Evolutionary conservation across 1,140 invertebrate genomes (phyloP).

Genomic region (Epicauta chinensis): DNA sequence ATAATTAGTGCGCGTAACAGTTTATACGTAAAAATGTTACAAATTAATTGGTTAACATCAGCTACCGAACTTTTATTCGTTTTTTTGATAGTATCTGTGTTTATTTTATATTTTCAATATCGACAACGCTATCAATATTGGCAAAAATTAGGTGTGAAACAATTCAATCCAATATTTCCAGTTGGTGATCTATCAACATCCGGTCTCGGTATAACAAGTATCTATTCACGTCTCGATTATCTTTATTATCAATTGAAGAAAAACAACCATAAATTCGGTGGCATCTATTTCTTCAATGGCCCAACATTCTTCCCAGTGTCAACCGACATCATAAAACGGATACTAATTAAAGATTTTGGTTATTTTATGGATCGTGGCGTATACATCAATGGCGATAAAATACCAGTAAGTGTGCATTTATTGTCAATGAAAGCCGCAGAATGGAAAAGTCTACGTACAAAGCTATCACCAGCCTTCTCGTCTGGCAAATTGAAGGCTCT

Average conservation of each 20-base stretch:
- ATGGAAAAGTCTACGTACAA: slow-evolving; percentile 44
- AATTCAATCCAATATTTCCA: slow-evolving; percentile 14
- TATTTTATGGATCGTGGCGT: slow-evolving; percentile 45
- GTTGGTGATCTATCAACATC: slow-evolving; percentile 10
- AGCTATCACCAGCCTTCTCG: slow-evolving; percentile 46
- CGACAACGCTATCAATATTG: slow-evolving; percentile 17
- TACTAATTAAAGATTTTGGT: slow-evolving; percentile 47
- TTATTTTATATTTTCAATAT: neutral
- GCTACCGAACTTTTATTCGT: slow-evolving; percentile 3
- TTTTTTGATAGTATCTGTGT: neutral
- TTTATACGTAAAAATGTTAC: no score
- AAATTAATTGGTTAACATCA: neutral
- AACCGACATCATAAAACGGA: slow-evolving; percentile 44
- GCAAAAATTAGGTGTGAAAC: slow-evolving; percentile 17
- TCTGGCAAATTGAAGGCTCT: slow-evolving; percentile 45
- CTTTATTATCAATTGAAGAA: no score
- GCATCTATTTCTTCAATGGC: no score
- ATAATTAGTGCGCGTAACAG: no score
- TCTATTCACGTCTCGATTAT: no score
- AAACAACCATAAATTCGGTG: no score
- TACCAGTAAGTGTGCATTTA: slow-evolving; percentile 44
- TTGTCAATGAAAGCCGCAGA: slow-evolving; percentile 40
- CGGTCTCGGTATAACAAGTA: neutral
- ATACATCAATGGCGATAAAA: slow-evolving; percentile 41
- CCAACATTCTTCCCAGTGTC: no score